Percentiles rank a stretch among this genome's conserved stretches.
Conservation (phyloP, 2,888 invertebrate species). For the Drosophila cognata region DNA sequence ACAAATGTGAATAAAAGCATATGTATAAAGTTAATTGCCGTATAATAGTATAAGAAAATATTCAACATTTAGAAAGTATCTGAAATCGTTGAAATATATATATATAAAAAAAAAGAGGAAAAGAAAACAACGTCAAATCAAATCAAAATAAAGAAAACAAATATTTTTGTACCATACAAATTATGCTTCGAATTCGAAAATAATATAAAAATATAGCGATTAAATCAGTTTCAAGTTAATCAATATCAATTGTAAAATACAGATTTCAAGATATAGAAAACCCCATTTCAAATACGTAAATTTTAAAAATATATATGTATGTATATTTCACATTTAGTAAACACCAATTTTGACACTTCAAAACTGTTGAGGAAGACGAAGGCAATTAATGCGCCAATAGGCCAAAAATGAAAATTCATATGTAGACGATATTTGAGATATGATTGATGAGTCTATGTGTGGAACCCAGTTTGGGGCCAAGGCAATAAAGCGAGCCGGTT, state of each 20-base stretch:
- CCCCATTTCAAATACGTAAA: constrained; percentile 45
- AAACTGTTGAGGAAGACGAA: constrained; percentile 23
- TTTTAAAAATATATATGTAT: constrained; percentile 28
- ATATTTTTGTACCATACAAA: constrained; percentile 70
- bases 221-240: constrained; percentile 35
- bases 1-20: constrained; percentile 11
- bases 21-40: constrained; percentile 45
- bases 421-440: constrained; percentile 1
- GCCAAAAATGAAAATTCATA: neutral
- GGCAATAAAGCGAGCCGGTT: constrained; percentile 67
- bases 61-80: constrained; percentile 30
- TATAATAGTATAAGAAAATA: constrained; percentile 20
- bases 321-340: constrained; percentile 20
- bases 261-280: constrained; percentile 45
- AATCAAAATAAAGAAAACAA: constrained; percentile 20
- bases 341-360: constrained; percentile 26
- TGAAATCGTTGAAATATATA: constrained; percentile 27
- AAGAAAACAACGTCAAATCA: constrained; percentile 6
- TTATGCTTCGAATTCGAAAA: constrained; percentile 50
- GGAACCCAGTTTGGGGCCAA: constrained; percentile 59
- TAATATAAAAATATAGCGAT: constrained; percentile 11
- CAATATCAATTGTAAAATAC: constrained; percentile 60
- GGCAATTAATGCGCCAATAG: constrained; percentile 22
- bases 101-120: neutral
- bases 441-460: constrained; percentile 19